Evolutionary conservation across 1,140 invertebrate genomes (phyloP).

Genomic region (Drosophila chauvacae): DNA sequence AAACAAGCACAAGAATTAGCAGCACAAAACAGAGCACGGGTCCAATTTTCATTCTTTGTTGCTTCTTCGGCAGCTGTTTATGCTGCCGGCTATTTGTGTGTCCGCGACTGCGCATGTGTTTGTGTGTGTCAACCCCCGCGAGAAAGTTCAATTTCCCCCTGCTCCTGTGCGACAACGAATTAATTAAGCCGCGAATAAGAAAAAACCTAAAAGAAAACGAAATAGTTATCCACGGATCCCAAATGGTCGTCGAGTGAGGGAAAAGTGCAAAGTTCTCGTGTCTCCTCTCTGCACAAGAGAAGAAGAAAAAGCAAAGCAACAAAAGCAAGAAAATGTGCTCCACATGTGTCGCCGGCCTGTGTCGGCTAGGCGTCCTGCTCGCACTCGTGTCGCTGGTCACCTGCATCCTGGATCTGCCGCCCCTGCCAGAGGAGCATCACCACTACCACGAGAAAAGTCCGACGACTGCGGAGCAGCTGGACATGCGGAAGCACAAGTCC

Average conservation of each 20-base stretch:
- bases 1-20: slow-evolving; percentile 29
- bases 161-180: slow-evolving; percentile 35
- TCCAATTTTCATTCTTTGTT: slow-evolving; percentile 37
- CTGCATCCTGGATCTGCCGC: slow-evolving; percentile 24
- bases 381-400: neutral
- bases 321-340: slow-evolving; percentile 60
- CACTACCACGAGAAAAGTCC: slow-evolving; percentile 19
- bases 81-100: slow-evolving; percentile 54
- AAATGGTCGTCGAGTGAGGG: slow-evolving; percentile 23
- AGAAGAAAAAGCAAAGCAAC: slow-evolving; percentile 8
- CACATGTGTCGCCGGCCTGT: slow-evolving; percentile 48
- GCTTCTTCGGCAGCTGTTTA: slow-evolving; percentile 27
- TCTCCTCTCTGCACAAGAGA: slow-evolving; percentile 13
- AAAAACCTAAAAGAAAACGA: slow-evolving; percentile 2
- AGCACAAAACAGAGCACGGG: slow-evolving; percentile 32
- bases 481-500: slow-evolving; percentile 7
- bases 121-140: slow-evolving; percentile 45
- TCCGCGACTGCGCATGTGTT: slow-evolving; percentile 58
- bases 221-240: slow-evolving; percentile 21
- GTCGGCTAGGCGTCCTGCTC: slow-evolving; percentile 14
- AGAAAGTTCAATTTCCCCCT: slow-evolving; percentile 39
- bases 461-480: slow-evolving; percentile 9
- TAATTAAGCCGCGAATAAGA: slow-evolving; percentile 32
- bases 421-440: slow-evolving; percentile 10
- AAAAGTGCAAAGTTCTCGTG: slow-evolving; percentile 32